Base-by-base conservation (phyloP, 1,140 invertebrate species). In the Parapsyche elsis region DNA sequence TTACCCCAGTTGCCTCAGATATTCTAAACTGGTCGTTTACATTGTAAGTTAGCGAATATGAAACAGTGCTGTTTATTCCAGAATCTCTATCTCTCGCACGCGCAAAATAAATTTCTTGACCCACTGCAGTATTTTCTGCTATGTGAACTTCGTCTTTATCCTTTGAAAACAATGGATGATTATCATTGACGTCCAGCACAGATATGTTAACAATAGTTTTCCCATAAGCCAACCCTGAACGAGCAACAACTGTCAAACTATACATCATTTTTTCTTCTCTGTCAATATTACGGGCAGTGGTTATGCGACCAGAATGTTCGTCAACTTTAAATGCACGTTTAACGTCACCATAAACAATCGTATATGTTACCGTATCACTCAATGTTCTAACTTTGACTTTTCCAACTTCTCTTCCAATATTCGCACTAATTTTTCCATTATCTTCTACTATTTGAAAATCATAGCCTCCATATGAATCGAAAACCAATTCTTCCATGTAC, bases 151-250 rank as follows among this genome's bases (percentile, higher is more conserved):
- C 93, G 81, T 95, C 93, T 78, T 92, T 93, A 57, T 93, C 93
- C 81, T 92, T 91, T 9, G 92, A 90, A 86, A 98, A 98, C 74
- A 91, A 89, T 0, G 97, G 97, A 46, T 93, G 91, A 87, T 97
- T 97, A 87, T 99, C 97, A 86, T 99, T 99, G 1, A 97, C 89
- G 88, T 99, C 97, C n/a, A 94, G 87, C 0, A 99, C 89, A 0
- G 92, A 92, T 53, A 99, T 92, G 81, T 94, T 94, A 0, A 98
- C 94, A 10, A 87, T 89, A 30, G 92, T 94, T 82, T 92, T 91
- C 0, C 93, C 94, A 84, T 92, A 94, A 0, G 93, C 91, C 10
- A 92, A 86, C 21, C 92, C 91, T 77, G 90, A 89, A 83, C 86
- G 86, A 91, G 96, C 97, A 16, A 94, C 90, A 0, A 98, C 90